A percentile compares a stretch with the other conserved stretches of the same genome.
Evolutionary conservation across 2,797 vertebrate species (phyloP).

Genomic region (Clamator glandarius): DNA sequence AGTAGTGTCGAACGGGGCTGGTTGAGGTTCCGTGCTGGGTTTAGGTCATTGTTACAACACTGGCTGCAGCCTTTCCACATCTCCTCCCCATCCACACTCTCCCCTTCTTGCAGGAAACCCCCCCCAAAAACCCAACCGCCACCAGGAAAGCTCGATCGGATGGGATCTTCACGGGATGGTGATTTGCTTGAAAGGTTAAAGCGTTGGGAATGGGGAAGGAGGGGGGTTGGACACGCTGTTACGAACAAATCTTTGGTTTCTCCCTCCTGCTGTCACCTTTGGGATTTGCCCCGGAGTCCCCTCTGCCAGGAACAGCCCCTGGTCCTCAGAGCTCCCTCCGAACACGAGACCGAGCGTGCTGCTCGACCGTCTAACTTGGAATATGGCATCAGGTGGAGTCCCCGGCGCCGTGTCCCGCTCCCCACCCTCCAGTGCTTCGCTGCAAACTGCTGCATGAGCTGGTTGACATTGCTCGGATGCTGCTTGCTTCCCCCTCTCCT

Average conservation of each 20-base stretch:
- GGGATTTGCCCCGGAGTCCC: not conserved
- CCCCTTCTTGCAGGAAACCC: not conserved
- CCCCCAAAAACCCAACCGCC: too few species aligned
- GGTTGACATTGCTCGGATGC: not conserved
- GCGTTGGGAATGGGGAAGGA: not conserved
- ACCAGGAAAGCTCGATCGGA: not conserved
- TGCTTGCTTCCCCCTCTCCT: constrained; percentile 41
- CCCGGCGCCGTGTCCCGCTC: not conserved
- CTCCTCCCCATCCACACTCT: not conserved
- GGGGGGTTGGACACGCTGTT: not conserved
- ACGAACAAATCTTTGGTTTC: not conserved
- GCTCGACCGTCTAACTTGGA: not conserved
- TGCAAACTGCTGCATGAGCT: constrained; percentile 25
- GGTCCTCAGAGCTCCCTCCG: not conserved
- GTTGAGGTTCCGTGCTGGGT: not conserved
- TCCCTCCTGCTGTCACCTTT: not conserved
- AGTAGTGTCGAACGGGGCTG: not conserved
- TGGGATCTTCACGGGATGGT: fast-evolving
- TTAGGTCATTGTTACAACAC: not conserved
- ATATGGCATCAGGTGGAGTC: not conserved
- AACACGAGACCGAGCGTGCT: not conserved
- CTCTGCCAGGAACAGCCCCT: not conserved
- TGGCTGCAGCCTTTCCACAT: not conserved
- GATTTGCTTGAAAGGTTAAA: not conserved
- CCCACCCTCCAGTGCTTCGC: not conserved